Evolutionary conservation across 30 jellyfish, hydroid and myxozoan genomes (phyloP).

Genomic region (Nemopilema nomurai): DNA sequence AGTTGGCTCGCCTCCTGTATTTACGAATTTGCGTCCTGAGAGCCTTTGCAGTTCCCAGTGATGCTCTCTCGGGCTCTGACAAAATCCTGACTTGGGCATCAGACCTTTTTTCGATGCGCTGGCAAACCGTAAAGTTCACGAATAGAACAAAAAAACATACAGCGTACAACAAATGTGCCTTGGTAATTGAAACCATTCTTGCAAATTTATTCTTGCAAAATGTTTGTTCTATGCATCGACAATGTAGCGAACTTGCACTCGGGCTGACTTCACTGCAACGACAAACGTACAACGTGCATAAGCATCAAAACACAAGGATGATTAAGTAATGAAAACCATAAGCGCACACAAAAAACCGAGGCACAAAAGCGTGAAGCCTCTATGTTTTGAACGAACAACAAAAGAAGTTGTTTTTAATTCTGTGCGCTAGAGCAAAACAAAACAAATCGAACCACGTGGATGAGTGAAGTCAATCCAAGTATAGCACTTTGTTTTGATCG

Average conservation of each 20-base stretch:
- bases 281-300: conserved; percentile 15
- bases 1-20: conserved; percentile 18
- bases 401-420: conserved; percentile 59
- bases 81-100: conserved; percentile 43
- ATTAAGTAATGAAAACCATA: conserved; percentile 12
- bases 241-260: conserved; percentile 1
- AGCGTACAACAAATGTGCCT: background rate
- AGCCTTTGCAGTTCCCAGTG: conserved; percentile 14
- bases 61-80: conserved; percentile 20
- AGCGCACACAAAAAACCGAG: conserved; percentile 38
- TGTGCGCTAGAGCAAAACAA: conserved; percentile 63
- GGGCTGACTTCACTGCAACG: background rate
- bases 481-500: background rate
- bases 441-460: conserved; percentile 65
- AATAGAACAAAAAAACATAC: background rate
- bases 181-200: background rate
- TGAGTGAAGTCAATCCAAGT: conserved; percentile 18
- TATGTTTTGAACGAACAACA: conserved; percentile 38
- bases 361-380: conserved; percentile 62
- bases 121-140: conserved; percentile 5
- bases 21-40: conserved; percentile 36
- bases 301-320: conserved; percentile 30
- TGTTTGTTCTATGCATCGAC: background rate
- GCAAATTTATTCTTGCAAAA: background rate
- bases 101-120: conserved; percentile 11